These are phyloP conservation scores for Callipepla squamata DNA, from an alignment of 2,113 vertebrate species.

Conservation along the genomic window DNA sequence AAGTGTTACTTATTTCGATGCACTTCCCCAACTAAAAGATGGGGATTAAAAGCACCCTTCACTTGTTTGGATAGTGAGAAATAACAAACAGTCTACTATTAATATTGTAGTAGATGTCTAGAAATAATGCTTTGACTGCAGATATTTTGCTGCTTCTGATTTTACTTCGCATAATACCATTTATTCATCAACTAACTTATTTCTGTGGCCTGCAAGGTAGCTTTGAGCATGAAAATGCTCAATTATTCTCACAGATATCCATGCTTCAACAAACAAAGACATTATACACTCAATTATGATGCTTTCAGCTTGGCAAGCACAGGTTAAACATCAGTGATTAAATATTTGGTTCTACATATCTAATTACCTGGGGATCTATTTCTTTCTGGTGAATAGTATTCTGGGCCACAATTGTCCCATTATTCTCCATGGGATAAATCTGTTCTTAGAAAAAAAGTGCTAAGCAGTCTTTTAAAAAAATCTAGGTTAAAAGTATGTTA, in stretches of 20 bases:
- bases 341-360: background rate
- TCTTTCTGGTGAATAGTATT: background rate
- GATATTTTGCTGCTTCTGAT: background rate
- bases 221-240: background rate
- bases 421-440: background rate
- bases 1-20: background rate
- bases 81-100: background rate
- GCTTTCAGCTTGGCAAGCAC: background rate
- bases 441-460: background rate
- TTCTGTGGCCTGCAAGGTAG: background rate
- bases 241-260: background rate
- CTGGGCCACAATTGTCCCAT: background rate
- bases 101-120: background rate
- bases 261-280: background rate
- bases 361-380: background rate
- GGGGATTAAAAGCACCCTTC: background rate
- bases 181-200: conserved; percentile 5
- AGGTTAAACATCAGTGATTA: background rate
- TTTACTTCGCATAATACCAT: background rate
- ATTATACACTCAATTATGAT: background rate
- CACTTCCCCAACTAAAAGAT: background rate
- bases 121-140: background rate
- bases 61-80: background rate
- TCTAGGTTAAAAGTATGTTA: background rate
- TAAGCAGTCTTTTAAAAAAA: background rate